Evolutionary conservation across 2,797 vertebrate genomes (phyloP).

Genomic region (Furcifer pardalis): DNA sequence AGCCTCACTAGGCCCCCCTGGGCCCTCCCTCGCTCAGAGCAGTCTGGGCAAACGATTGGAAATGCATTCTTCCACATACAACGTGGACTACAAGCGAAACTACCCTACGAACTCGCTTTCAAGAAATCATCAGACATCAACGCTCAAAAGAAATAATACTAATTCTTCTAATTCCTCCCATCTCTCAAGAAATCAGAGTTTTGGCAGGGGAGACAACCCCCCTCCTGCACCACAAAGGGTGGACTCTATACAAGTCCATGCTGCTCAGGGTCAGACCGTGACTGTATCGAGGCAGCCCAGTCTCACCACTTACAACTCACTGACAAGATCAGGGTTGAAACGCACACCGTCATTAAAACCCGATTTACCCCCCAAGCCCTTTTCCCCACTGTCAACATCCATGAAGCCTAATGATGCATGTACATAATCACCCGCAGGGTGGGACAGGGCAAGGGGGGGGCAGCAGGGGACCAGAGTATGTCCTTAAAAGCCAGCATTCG

Average conservation of each 20-base stretch:
- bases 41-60: slow-evolving; percentile 95
- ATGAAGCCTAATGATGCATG: slow-evolving; percentile 93
- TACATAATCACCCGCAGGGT: slow-evolving; percentile 87
- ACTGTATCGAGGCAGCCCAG: slow-evolving; percentile 91
- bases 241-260: slow-evolving; percentile 97
- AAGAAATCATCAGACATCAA: slow-evolving; percentile 79
- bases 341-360: slow-evolving; percentile 90
- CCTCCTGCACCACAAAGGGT: slow-evolving; percentile 95
- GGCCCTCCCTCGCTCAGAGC: slow-evolving; percentile 81
- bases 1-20: slow-evolving; percentile 89
- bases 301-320: slow-evolving; percentile 90
- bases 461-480: slow-evolving; percentile 80
- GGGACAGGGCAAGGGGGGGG: slow-evolving; percentile 48
- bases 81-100: slow-evolving; percentile 84
- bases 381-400: slow-evolving; percentile 90
- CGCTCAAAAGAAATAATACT: slow-evolving; percentile 93
- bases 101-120: slow-evolving; percentile 87
- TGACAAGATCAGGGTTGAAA: slow-evolving; percentile 91
- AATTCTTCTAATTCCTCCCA: slow-evolving; percentile 99
- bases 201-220: slow-evolving; percentile 90
- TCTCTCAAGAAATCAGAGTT: slow-evolving; percentile 94
- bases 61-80: slow-evolving; percentile 90
- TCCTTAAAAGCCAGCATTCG: slow-evolving; percentile 81
- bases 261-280: slow-evolving; percentile 82
- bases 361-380: slow-evolving; percentile 96